Percentiles rank a stretch among this genome's conserved stretches.
Conservation (phyloP, 2,797 vertebrate genomes). For the Schizopygopsis malacanthus region DNA sequence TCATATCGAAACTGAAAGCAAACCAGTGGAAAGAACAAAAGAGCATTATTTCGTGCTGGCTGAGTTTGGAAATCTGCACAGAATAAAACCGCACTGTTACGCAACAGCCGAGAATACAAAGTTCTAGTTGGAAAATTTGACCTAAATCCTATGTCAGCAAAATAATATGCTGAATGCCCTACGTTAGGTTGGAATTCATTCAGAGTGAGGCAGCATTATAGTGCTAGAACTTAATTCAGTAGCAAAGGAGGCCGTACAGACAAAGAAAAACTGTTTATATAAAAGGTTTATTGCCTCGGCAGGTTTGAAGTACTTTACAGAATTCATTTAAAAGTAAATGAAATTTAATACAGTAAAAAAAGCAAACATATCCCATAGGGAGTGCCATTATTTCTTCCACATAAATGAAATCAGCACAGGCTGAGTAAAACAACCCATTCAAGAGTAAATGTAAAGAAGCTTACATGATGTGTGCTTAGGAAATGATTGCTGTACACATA, state of each 20-base stretch:
- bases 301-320: slow-evolving; percentile 11
- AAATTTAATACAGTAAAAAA: slow-evolving; percentile 53
- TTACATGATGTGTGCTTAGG: not conserved
- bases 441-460: slow-evolving; percentile 37
- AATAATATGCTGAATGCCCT: not conserved
- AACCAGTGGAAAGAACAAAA: slow-evolving; percentile 1
- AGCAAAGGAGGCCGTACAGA: not conserved
- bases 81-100: not conserved
- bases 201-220: not conserved
- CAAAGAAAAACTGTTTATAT: slow-evolving; percentile 11
- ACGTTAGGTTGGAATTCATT: not conserved
- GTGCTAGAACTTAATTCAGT: not conserved
- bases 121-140: not conserved
- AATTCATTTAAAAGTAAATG: slow-evolving; percentile 49
- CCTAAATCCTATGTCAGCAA: not conserved
- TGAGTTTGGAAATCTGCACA: not conserved
- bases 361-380: slow-evolving; percentile 61
- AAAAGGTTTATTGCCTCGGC: slow-evolving; percentile 48
- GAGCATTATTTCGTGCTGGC: not conserved
- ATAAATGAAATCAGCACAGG: slow-evolving; percentile 37
- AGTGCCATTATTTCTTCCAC: slow-evolving; percentile 39
- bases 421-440: slow-evolving; percentile 37
- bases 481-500: slow-evolving; percentile 22
- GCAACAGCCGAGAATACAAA: not conserved
- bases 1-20: slow-evolving; percentile 31